Evolutionary conservation across 1,140 invertebrate genomes (phyloP).

Genomic region (Scaptomyza pallida): DNA sequence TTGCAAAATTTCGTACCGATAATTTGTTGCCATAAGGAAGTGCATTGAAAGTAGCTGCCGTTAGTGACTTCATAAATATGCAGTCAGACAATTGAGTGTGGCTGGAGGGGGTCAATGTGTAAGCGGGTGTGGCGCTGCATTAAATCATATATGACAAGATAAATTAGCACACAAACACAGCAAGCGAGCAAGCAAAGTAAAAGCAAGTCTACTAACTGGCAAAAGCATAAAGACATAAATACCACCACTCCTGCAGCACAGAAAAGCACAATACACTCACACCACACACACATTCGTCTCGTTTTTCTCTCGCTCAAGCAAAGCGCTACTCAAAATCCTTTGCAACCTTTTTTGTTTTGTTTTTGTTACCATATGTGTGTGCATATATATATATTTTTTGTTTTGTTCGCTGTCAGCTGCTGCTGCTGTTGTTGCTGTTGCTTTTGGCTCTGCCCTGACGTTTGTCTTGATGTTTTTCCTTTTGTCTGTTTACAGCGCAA

Average conservation of each 20-base stretch:
- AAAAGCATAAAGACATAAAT: conserved; percentile 30
- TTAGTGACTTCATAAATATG: conserved; percentile 40
- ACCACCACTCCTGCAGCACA: background rate
- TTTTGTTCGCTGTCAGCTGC: conserved; percentile 22
- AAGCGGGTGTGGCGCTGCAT: conserved; percentile 40
- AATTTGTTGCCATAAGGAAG: conserved; percentile 46
- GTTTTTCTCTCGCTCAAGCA: conserved; percentile 13
- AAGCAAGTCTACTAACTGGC: conserved; percentile 17
- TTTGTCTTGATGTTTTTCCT: conserved; percentile 37
- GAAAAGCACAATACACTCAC: too few species aligned
- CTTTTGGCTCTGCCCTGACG: conserved; percentile 9
- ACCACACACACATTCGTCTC: background rate
- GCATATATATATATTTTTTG: conserved; percentile 1
- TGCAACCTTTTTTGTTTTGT: conserved; percentile 26
- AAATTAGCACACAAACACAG: conserved; percentile 54
- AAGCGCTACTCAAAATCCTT: conserved; percentile 24
- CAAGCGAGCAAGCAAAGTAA: conserved; percentile 11
- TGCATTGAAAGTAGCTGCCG: conserved; percentile 35
- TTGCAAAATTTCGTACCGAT: conserved; percentile 34
- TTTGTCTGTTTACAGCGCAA: conserved; percentile 67
- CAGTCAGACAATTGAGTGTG: conserved; percentile 16
- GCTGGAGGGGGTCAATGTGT: conserved; percentile 7
- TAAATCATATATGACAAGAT: conserved; percentile 75
- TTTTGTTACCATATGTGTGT: too few species aligned
- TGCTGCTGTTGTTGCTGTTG: conserved; percentile 7